Evolutionary conservation across 2,113 vertebrate genomes (phyloP).

Genomic region (Sphaerodactylus townsendi): DNA sequence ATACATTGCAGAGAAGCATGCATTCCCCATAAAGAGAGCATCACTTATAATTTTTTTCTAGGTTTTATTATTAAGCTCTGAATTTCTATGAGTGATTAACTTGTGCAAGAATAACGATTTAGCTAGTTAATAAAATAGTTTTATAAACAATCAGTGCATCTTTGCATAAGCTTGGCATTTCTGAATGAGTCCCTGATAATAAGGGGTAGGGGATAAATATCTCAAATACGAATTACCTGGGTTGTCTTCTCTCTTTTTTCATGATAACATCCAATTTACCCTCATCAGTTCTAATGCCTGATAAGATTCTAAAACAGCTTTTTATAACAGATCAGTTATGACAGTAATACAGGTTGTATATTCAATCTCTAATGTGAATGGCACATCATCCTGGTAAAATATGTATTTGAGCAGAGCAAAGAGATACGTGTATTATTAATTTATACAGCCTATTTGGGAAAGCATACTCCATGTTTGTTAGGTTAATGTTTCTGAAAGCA

Average conservation of each 20-base stretch:
- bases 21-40: conserved; percentile 27
- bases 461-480: conserved; percentile 67
- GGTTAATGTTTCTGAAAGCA: conserved; percentile 66
- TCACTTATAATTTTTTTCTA: background rate
- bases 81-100: conserved; percentile 20
- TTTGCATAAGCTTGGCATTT: conserved; percentile 9
- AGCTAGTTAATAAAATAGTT: background rate
- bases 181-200: background rate
- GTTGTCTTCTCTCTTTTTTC: conserved; percentile 34
- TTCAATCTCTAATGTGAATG: conserved; percentile 42
- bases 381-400: conserved; percentile 41
- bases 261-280: conserved; percentile 26
- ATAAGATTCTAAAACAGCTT: conserved; percentile 19
- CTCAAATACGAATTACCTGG: conserved; percentile 12
- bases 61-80: conserved; percentile 1
- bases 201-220: background rate
- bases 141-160: conserved; percentile 28
- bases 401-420: conserved; percentile 50
- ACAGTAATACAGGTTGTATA: conserved; percentile 36
- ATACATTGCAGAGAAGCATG: background rate
- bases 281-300: conserved; percentile 36
- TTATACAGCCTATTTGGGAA: conserved; percentile 67
- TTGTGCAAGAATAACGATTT: conserved; percentile 32
- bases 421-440: conserved; percentile 59
- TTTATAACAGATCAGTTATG: conserved; percentile 48